phyloP scores from a whole-genome alignment of 2,113 vertebrate genomes.

The Alethe diademata region DNA sequence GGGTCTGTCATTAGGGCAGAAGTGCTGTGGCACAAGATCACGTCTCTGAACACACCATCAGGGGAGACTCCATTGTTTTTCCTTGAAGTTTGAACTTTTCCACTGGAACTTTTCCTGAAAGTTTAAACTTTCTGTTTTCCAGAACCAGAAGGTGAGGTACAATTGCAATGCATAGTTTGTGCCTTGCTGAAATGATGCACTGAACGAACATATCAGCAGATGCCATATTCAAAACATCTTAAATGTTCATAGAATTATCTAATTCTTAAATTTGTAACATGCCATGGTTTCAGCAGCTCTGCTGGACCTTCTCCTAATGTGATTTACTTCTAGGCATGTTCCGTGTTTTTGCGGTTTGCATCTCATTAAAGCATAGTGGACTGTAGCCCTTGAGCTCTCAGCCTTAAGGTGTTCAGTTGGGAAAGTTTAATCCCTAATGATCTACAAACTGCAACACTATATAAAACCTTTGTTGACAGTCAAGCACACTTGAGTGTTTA shows the following conservation, averaged over 20 bases:
- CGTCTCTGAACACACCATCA: not conserved
- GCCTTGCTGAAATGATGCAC: not conserved
- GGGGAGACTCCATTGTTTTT: not conserved
- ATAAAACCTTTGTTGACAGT: slow-evolving; percentile 46
- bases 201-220: not conserved
- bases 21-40: not conserved
- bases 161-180: rapidly evolving
- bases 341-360: not conserved
- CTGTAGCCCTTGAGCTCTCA: not conserved
- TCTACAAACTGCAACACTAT: not conserved
- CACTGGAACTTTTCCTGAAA: not conserved
- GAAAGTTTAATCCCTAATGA: not conserved
- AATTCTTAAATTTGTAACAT: not conserved
- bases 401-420: not conserved
- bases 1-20: not conserved
- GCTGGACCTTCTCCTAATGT: not conserved
- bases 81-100: not conserved
- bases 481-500: slow-evolving; percentile 43
- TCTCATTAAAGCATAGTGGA: not conserved
- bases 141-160: not conserved
- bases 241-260: not conserved
- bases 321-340: not conserved
- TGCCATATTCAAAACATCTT: not conserved
- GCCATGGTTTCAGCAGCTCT: not conserved
- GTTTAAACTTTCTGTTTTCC: not conserved